phyloP scores from a whole-genome alignment of 2,888 invertebrate genomes.

The Busseola fusca region DNA sequence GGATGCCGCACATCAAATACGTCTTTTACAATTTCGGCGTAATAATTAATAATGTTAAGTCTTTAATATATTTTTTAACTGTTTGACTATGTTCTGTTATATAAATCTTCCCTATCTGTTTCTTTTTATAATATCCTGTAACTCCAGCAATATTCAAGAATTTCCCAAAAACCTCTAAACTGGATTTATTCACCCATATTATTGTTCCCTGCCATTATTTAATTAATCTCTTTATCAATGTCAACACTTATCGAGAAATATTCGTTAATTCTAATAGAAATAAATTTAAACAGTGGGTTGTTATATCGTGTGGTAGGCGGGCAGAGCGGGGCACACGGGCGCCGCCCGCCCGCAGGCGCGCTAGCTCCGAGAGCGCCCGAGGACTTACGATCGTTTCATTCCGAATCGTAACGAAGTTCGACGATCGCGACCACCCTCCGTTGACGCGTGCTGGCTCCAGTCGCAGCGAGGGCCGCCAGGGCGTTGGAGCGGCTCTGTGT shows the following conservation, averaged over 20 bases:
- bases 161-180: constrained; percentile 1
- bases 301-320: constrained; percentile 77
- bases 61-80: constrained; percentile 1
- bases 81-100: constrained; percentile 20
- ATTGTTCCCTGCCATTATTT: constrained; percentile 25
- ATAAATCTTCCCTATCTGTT: constrained; percentile 18
- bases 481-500: constrained; percentile 84
- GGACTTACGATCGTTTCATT: constrained; percentile 85
- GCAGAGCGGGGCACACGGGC: constrained; percentile 79
- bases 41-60: constrained; percentile 9
- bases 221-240: constrained; percentile 41
- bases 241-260: constrained; percentile 56
- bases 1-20: neutral
- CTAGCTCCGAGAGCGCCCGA: constrained; percentile 86
- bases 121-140: constrained; percentile 11
- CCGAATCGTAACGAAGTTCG: constrained; percentile 87
- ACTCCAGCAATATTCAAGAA: constrained; percentile 13
- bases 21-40: constrained; percentile 13
- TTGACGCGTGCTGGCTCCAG: constrained; percentile 86
- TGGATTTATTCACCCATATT: constrained; percentile 10
- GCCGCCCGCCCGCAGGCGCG: constrained; percentile 87
- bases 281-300: constrained; percentile 79
- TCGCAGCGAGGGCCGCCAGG: constrained; percentile 87
- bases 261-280: constrained; percentile 74
- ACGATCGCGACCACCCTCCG: constrained; percentile 86